Evolutionary conservation across 2,113 vertebrate genomes (phyloP), one percentile per base, ranked within the genome.

Genomic region (Castor canadensis): DNA sequence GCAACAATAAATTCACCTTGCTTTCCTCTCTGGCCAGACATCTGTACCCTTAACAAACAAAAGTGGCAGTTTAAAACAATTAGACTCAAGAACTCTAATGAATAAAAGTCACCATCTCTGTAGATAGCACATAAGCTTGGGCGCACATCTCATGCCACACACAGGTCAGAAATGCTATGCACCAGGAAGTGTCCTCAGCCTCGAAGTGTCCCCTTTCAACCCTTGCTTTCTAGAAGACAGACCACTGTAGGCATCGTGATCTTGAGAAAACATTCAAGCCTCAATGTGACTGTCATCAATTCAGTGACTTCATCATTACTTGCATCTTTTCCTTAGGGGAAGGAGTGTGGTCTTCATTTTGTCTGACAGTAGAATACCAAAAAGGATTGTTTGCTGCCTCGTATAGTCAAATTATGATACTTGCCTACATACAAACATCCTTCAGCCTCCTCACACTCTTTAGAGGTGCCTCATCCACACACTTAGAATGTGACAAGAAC

Each of bases 31-130:
- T 22, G 77, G 75, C 58, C 71, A 95, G 95, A 85, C 91, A 95
- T 96, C 60, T 75, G 56, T 97, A 96, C 94, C 93, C 91, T 95
- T 91, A 97, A 96, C 97, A 97, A 98, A 97, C 96, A 95, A 89
- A 93, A 91, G 91, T 97, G 96, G 97, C 95, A 92, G 91, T 84
- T 97, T 95, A 84, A 93, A 98, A 97, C 96, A 98, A 95, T 94
- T 94, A 95, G 89, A 93, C 89, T 97, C 73, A 15, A 91, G 95
- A 95, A 83, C 35, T 52, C 91, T 87, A 96, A 93, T 30, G 93
- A 95, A 94, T 97, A 93, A 95, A 94, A 91, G 93, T 93, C 95
- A 96, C 92, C 49, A 40, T 88, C 73, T 90, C 88, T 69, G 35
- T 19, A 35, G 66, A 75, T 3, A 38, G 82, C 45, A 52, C 40